These are phyloP conservation scores for Xestoiulus laeticollis DNA, from an alignment of 2,888 invertebrate genomes.

Conservation along the genomic window DNA sequence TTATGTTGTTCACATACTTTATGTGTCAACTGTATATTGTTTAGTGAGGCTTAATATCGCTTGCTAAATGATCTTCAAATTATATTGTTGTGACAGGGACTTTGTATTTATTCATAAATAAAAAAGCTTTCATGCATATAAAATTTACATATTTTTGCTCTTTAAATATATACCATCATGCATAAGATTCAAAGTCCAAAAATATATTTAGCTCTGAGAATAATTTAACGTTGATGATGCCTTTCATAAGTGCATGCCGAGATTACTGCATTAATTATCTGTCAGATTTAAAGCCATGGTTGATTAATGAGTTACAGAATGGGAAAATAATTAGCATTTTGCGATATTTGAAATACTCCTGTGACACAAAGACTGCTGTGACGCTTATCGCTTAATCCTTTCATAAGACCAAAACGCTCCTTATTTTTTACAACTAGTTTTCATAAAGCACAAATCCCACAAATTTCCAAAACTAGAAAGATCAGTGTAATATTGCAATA, in stretches of 20 bases:
- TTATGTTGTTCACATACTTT: too few relatives aligned
- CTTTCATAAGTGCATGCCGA: not conserved
- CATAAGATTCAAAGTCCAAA: too few relatives aligned
- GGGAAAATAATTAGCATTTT: not conserved
- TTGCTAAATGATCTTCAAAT: not conserved
- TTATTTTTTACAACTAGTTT: not conserved
- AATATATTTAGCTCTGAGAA: not conserved
- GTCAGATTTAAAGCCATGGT: not conserved
- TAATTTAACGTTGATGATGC: not conserved
- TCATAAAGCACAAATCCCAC: not conserved
- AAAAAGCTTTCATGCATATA: not conserved
- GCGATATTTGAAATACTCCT: not conserved
- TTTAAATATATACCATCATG: not conserved
- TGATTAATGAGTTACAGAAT: conserved; percentile 1
- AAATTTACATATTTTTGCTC: not conserved
- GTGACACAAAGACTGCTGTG: not conserved
- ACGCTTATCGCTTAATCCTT: not conserved
- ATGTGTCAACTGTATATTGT: not conserved
- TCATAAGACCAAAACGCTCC: not conserved
- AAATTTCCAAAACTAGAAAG: not conserved
- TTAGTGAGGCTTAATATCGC: not conserved
- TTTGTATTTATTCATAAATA: not conserved
- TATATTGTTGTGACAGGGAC: not conserved
- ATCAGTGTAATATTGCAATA: not conserved
- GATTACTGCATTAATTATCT: not conserved